phyloP scores from a whole-genome alignment of 2,797 vertebrate species.

The Anguilla pacifica region DNA sequence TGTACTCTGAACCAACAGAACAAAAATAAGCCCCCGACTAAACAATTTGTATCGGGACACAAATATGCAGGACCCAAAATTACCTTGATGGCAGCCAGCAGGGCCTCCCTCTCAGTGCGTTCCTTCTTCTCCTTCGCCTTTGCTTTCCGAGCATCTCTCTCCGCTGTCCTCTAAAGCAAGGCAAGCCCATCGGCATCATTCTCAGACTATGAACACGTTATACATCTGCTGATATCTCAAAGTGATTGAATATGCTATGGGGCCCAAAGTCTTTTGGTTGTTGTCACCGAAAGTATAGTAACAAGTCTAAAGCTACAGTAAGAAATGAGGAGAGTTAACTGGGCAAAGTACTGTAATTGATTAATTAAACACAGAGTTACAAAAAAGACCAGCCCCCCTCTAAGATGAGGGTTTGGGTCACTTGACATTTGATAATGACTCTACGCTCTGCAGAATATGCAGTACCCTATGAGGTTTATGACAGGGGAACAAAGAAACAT shows the following conservation, averaged over 20 bases:
- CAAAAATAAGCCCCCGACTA: background rate
- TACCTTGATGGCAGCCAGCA: slow-evolving; percentile 79
- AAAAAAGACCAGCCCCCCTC: background rate
- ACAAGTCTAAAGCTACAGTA: background rate
- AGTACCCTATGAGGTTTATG: background rate
- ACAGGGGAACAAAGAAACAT: background rate
- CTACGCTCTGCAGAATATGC: background rate
- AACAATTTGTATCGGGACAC: background rate
- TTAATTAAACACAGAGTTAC: background rate
- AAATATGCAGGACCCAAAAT: background rate
- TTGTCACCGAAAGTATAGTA: background rate
- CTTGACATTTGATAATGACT: background rate
- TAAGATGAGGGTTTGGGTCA: background rate
- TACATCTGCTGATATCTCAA: background rate
- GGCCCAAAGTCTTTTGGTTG: background rate
- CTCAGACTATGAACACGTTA: background rate
- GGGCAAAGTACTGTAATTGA: background rate
- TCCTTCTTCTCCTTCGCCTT: slow-evolving; percentile 80
- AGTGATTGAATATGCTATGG: background rate
- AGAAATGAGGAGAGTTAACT: background rate
- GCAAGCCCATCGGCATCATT: background rate
- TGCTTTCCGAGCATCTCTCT: slow-evolving; percentile 85
- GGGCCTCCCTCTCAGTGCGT: slow-evolving; percentile 64
- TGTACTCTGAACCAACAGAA: background rate
- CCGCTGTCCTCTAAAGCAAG: slow-evolving; percentile 73